phyloP scores from a whole-genome alignment of 2,113 vertebrate species.

The Todiramphus saurophagus region DNA sequence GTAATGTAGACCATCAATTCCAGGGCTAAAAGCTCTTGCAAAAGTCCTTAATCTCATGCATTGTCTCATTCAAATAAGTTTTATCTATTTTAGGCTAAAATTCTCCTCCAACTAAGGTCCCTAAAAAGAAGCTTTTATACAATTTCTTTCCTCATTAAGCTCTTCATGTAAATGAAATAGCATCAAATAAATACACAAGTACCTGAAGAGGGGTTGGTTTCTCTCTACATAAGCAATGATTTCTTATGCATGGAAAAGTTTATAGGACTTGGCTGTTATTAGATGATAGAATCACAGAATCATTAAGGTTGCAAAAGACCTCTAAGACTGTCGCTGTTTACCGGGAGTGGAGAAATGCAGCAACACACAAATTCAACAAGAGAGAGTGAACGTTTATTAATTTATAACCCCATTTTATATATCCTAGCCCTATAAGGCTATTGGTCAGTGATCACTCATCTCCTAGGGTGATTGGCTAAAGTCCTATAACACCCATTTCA shows the following conservation, averaged over 20 bases:
- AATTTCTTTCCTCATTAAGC: background rate
- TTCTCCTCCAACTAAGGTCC: background rate
- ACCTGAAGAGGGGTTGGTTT: background rate
- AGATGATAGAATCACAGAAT: too few species aligned
- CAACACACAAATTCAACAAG: too few species aligned
- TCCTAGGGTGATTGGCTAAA: too few species aligned
- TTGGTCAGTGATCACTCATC: too few species aligned
- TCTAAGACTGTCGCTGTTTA: too few species aligned
- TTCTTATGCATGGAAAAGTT: background rate
- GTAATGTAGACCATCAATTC: background rate
- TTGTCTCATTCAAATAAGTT: background rate
- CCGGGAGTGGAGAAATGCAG: too few species aligned
- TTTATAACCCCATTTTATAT: too few species aligned
- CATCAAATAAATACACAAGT: background rate
- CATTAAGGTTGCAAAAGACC: too few species aligned
- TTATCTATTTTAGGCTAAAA: background rate
- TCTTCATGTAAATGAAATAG: background rate
- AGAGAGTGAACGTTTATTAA: too few species aligned
- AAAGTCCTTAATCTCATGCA: background rate
- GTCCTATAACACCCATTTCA: too few species aligned
- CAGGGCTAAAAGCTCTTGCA: background rate
- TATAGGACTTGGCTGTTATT: background rate
- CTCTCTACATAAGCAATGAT: background rate
- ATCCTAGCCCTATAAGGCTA: too few species aligned
- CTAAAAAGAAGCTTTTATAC: background rate